Conservation (phyloP, 2,797 vertebrate species). For the Graptemys geographica region DNA sequence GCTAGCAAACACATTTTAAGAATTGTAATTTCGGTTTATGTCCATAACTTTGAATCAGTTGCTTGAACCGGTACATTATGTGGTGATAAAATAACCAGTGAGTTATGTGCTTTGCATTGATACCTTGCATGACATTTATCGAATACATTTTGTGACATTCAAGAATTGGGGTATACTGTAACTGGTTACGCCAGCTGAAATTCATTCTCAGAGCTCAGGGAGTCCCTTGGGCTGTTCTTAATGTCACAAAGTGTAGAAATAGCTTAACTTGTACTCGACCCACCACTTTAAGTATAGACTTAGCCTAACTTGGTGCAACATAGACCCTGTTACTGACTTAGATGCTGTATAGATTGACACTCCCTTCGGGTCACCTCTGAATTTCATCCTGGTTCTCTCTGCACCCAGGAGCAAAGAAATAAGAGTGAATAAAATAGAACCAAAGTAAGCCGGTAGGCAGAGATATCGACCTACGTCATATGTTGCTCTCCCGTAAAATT, state of each 20-base stretch:
- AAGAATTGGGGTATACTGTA: neutral
- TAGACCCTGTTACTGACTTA: neutral
- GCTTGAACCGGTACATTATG: neutral
- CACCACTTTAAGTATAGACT: neutral
- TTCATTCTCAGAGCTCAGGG: neutral
- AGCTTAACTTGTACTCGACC: neutral
- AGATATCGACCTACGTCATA: slow-evolving; percentile 1
- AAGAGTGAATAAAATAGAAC: slow-evolving; percentile 57
- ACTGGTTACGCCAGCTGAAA: neutral
- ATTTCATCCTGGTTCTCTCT: slow-evolving; percentile 43
- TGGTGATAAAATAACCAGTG: neutral
- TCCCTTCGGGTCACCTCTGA: slow-evolving; percentile 60
- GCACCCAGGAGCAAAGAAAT: slow-evolving; percentile 61
- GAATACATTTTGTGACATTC: neutral
- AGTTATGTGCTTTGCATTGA: neutral
- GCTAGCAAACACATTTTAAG: neutral
- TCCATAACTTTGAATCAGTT: neutral
- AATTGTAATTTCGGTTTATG: neutral
- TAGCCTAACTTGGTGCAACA: slow-evolving; percentile 37
- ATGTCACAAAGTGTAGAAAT: neutral
- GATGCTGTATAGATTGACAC: neutral
- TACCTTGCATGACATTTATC: neutral
- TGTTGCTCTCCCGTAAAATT: slow-evolving; percentile 40
- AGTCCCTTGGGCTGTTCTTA: neutral
- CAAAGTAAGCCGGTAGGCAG: slow-evolving; percentile 15